Evolutionary conservation across 2,888 invertebrate genomes (phyloP).

Genomic region (Balanococcus diminutus): DNA sequence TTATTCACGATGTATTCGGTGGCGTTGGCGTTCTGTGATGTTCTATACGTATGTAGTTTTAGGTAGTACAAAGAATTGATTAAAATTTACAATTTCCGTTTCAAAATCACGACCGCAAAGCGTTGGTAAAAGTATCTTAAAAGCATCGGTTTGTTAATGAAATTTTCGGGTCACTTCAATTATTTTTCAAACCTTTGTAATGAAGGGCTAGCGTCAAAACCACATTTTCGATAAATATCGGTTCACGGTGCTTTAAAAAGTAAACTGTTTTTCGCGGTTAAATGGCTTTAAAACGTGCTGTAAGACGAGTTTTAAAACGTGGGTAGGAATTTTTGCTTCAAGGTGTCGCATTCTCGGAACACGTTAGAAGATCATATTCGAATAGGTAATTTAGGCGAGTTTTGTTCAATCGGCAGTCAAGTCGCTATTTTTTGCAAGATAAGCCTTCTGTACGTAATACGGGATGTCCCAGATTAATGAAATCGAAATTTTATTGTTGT

Average conservation of each 20-base stretch:
- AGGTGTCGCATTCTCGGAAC: too few relatives aligned
- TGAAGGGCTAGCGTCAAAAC: not conserved
- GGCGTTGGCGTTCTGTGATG: not conserved
- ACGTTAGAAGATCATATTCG: too few relatives aligned
- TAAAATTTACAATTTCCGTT: slow-evolving; percentile 11
- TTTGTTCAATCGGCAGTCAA: too few relatives aligned
- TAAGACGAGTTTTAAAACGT: too few relatives aligned
- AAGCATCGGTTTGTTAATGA: not conserved
- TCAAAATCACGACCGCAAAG: not conserved
- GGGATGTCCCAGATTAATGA: too few relatives aligned
- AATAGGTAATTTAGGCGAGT: too few relatives aligned
- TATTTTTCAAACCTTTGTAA: not conserved
- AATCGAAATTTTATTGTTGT: too few relatives aligned
- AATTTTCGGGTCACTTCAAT: not conserved
- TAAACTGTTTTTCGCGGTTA: not conserved
- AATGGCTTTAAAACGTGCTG: too few relatives aligned
- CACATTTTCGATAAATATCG: not conserved
- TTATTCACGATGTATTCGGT: not conserved
- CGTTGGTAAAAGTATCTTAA: not conserved
- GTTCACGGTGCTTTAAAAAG: not conserved
- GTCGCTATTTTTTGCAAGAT: too few relatives aligned
- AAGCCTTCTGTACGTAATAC: too few relatives aligned
- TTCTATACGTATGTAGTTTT: not conserved
- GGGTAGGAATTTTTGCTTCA: too few relatives aligned
- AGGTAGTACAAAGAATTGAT: slow-evolving; percentile 2